These are phyloP conservation scores for Eristalis pertinax DNA, from an alignment of 2,888 invertebrate species.

Conservation along the genomic window DNA sequence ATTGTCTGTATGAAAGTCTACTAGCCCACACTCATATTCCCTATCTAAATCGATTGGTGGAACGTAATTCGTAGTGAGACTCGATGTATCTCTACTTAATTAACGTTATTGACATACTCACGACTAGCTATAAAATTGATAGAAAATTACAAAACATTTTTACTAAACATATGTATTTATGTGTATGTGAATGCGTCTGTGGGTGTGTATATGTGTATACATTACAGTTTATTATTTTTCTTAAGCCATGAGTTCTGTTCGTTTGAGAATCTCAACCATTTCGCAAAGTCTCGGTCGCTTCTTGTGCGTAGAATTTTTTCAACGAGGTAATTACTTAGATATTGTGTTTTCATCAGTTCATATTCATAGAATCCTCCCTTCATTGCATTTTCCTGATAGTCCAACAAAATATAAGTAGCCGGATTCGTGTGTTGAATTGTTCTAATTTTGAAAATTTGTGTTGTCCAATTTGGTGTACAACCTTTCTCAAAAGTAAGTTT, in stretches of 20 bases:
- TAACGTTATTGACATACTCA: slow-evolving; percentile 73
- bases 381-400: slow-evolving; percentile 74
- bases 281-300: slow-evolving; percentile 54
- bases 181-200: too few relatives aligned
- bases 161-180: not conserved
- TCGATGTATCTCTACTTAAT: slow-evolving; percentile 74
- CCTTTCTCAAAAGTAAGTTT: slow-evolving; percentile 48
- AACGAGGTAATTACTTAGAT: slow-evolving; percentile 76
- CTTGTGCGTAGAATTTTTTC: slow-evolving; percentile 76
- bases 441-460: slow-evolving; percentile 74
- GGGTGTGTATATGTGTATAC: not conserved
- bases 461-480: slow-evolving; percentile 52
- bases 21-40: too few relatives aligned
- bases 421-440: slow-evolving; percentile 74
- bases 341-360: slow-evolving; percentile 75
- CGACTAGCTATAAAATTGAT: not conserved
- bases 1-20: too few relatives aligned
- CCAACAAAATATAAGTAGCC: slow-evolving; percentile 73
- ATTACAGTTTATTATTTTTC: slow-evolving; percentile 50
- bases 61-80: too few relatives aligned
- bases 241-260: slow-evolving; percentile 75
- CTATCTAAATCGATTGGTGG: too few relatives aligned
- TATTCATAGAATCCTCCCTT: slow-evolving; percentile 76
- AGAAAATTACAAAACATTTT: not conserved
- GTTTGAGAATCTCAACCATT: slow-evolving; percentile 74